Evolutionary conservation across 1,140 invertebrate species (phyloP), one percentile per base, ranked within the genome.

Genomic region (Anastrepha ludens): DNA sequence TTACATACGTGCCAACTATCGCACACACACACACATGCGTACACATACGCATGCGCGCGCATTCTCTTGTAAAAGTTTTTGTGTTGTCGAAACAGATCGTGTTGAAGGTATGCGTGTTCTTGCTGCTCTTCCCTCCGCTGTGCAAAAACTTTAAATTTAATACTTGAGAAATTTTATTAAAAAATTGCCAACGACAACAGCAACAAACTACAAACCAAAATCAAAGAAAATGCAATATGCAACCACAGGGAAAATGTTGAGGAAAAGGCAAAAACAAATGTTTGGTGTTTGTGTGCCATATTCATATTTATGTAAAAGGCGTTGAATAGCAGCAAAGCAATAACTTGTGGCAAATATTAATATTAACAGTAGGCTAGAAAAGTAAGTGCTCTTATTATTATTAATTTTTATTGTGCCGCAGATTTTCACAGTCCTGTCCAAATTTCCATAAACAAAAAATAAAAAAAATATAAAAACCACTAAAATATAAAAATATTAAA

Each of bases 91-190:
- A 74, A 41, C 29, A 44, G 29, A 15, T 17, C 67, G 44, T 78
- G 50, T 78, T 78, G 74, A 17, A 50, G 17, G 15, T 44, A 9
- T 11, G 3, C 13, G 74, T n/a, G n/a, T 78, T 15, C 47, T 78
- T n/a, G n/a, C 44, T 74, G 29, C 64, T 74, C 11, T 74, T 74
- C 17, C 15, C 41, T 41, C 67, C 15, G 29, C 39, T 39, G 67
- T 70, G 67, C 41, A 15, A 78, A 78, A 78, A 78, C 44, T 78
- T 78, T 78, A 78, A 78, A n/a, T 78, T 78, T 78, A n/a, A 78
- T 78, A 78, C 74, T 78, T 50, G 44, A 17, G n/a, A 78, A 78
- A 78, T n/a, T 78, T 78, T 55, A 78, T 78, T 78, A 50, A 62
- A 62, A 62, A 55, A 55, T 55, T 55, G 9, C 8, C n/a, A 62